Evolutionary conservation across 2,888 invertebrate species (phyloP), one percentile per base, ranked within the genome.

Genomic region (Frankliniella fusca): DNA sequence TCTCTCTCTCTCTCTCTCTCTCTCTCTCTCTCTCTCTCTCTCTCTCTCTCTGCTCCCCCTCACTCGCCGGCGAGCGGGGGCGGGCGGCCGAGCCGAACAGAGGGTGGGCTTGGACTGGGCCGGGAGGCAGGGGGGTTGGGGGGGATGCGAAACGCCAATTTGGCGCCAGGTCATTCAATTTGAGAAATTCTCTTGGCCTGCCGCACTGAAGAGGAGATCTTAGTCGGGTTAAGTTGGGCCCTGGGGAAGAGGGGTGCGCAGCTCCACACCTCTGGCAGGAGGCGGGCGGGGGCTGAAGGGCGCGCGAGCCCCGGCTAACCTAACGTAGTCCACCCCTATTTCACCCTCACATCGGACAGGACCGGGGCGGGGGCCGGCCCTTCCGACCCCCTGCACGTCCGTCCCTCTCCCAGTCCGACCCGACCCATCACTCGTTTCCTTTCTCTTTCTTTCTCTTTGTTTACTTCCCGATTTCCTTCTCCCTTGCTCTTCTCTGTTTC

Each of bases 131-230:
- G 38, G 38, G 27, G 12, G 27, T 12, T 12, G 27, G 70, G 38
- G 38, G 38, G 27, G 12, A 76, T 12, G 23, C 70, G 70, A 27
- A 27, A 23, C 70, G 70, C 70, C 70, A 76, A 76, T 76, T 76
- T 76, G 27, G 70, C 70, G 20, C 61, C 61, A 61, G 61, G 61
- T 61, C 70, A 76, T 76, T 76, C 70, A 23, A 76, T 76, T 76
- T 76, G 70, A 76, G 70, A 76, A 76, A 76, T 76, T 76, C 27
- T 23, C 70, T 38, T 12, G 70, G 61, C 20, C 61, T 7, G 61
- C 61, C 15, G 38, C 38, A 38, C 38, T 38, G 38, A 38, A 61
- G 61, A 61, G 61, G 18, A 61, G 61, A 61, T 61, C 61, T 54
- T 54, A 38, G 54, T 54, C 54, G 54, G 18, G 54, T 54, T 12